Conservation (phyloP, 2,888 invertebrate genomes). For the Heliothis peltigera region DNA sequence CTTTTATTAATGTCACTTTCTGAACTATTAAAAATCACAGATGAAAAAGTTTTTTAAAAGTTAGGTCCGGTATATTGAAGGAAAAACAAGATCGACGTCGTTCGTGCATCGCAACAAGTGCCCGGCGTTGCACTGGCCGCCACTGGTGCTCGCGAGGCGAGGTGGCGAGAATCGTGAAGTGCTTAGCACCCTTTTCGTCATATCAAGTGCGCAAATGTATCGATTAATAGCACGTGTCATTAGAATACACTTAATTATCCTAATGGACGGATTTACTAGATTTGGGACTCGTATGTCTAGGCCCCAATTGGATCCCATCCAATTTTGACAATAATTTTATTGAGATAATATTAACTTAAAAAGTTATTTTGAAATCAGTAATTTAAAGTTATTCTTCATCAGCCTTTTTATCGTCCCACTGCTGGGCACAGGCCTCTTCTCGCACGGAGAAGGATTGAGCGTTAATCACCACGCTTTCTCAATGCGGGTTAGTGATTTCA, state of each 20-base stretch:
- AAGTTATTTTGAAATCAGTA: no score
- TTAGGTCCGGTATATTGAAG: neutral
- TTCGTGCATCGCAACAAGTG: constrained; percentile 1
- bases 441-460: no score
- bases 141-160: neutral
- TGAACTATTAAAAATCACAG: neutral
- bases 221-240: neutral
- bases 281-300: no score
- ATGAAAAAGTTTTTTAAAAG: neutral
- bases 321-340: no score
- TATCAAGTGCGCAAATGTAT: constrained; percentile 5
- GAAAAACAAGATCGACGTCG: neutral
- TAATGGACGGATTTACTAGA: no score
- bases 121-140: neutral
- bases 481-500: no score
- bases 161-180: neutral
- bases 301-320: no score
- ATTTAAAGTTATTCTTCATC: no score
- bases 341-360: no score
- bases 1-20: neutral
- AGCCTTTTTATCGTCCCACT: no score
- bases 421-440: no score
- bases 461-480: no score
- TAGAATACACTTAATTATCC: neutral
- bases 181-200: neutral